Evolutionary conservation across 2,797 vertebrate genomes (phyloP).

Genomic region (Podargus strigoides): DNA sequence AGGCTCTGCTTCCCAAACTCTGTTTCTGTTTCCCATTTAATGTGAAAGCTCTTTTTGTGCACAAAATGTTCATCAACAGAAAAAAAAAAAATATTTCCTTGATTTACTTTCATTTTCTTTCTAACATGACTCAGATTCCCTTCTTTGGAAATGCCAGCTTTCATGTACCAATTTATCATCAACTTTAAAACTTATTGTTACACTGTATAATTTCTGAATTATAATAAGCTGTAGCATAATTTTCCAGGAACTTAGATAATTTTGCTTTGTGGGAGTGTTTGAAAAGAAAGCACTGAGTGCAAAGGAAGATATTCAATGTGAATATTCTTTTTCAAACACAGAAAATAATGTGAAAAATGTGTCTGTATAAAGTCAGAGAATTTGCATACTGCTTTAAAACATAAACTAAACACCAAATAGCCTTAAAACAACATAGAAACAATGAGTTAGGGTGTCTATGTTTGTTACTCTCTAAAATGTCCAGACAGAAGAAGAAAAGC

Average conservation of each 20-base stretch:
- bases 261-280: neutral
- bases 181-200: neutral
- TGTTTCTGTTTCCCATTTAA: neutral
- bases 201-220: neutral
- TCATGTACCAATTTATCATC: neutral
- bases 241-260: neutral
- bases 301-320: neutral
- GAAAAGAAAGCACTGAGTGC: neutral
- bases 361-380: neutral
- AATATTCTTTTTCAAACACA: neutral
- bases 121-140: neutral
- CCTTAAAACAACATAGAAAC: neutral
- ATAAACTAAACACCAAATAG: neutral
- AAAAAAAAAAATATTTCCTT: neutral
- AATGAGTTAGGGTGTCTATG: neutral
- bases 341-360: neutral
- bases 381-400: neutral
- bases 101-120: neutral
- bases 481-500: neutral
- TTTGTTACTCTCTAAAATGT: neutral
- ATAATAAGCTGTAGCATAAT: neutral
- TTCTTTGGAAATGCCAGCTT: neutral
- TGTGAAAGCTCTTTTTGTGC: neutral
- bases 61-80: neutral
- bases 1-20: neutral